Conservation (phyloP, 2,888 invertebrate genomes). For the Boloria euphrosyne region DNA sequence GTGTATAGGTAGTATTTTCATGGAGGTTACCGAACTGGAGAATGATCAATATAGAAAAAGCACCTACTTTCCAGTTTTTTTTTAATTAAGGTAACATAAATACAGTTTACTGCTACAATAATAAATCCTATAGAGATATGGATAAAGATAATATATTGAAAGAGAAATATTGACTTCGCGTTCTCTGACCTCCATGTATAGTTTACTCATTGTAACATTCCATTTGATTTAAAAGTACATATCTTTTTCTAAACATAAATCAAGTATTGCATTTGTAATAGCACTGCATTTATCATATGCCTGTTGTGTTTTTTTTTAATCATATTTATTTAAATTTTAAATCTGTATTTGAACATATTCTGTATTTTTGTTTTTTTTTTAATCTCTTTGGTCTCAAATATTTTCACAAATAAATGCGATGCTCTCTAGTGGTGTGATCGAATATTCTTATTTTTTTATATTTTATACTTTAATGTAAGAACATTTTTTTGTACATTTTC, state of each 20-base stretch:
- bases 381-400: neutral
- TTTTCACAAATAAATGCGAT: conserved; percentile 21
- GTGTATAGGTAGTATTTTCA: conserved; percentile 2
- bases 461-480: conserved; percentile 28
- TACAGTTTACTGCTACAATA: too few relatives aligned
- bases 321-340: conserved; percentile 9
- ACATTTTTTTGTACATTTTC: conserved; percentile 25
- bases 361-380: conserved; percentile 8
- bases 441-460: conserved; percentile 30
- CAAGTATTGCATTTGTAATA: neutral
- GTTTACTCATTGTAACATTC: conserved; percentile 9
- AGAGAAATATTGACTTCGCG: too few relatives aligned
- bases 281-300: conserved; percentile 34
- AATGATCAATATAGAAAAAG: too few relatives aligned
- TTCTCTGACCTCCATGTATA: neutral
- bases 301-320: conserved; percentile 17
- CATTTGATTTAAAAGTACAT: conserved; percentile 5
- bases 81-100: too few relatives aligned
- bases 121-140: too few relatives aligned
- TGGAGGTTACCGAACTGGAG: too few relatives aligned
- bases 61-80: too few relatives aligned
- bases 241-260: neutral
- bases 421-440: conserved; percentile 45
- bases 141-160: too few relatives aligned
- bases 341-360: neutral